These are phyloP conservation scores for Melieria picta DNA, from an alignment of 2,888 invertebrate genomes.

Conservation along the genomic window DNA sequence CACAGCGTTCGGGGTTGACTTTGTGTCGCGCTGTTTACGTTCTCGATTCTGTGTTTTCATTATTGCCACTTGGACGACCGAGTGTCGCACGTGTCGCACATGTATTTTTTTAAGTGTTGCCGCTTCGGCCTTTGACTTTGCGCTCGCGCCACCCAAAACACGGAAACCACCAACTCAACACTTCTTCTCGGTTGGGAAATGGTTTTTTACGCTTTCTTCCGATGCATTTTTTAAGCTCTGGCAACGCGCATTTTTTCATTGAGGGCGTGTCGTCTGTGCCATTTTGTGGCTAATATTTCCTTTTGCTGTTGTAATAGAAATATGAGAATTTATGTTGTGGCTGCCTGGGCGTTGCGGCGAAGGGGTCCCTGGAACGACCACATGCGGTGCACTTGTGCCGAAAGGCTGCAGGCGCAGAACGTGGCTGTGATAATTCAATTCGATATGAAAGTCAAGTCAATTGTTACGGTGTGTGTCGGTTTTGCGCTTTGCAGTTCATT, in stretches of 20 bases:
- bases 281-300: conserved; percentile 63
- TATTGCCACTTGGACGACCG: conserved; percentile 51
- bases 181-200: conserved; percentile 57
- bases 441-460: conserved; percentile 32
- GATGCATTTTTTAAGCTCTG: conserved; percentile 26
- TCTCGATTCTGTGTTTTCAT: conserved; percentile 47
- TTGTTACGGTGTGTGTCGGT: too few relatives aligned
- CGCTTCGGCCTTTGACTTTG: conserved; percentile 56
- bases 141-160: conserved; percentile 28
- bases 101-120: conserved; percentile 51
- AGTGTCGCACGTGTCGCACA: conserved; percentile 45
- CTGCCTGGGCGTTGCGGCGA: neutral
- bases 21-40: conserved; percentile 23
- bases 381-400: conserved; percentile 58
- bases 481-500: too few relatives aligned
- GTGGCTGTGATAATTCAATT: conserved; percentile 42
- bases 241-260: conserved; percentile 33
- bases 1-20: conserved; percentile 44
- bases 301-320: conserved; percentile 30
- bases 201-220: conserved; percentile 53
- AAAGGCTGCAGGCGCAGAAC: conserved; percentile 30
- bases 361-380: conserved; percentile 35
- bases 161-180: conserved; percentile 56
- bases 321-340: conserved; percentile 36
- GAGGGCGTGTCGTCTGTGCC: conserved; percentile 53